A percentile compares a stretch with the other conserved stretches of the same genome.
Conservation (phyloP, 2,888 invertebrate genomes). For the Eupithecia subfuscata region DNA sequence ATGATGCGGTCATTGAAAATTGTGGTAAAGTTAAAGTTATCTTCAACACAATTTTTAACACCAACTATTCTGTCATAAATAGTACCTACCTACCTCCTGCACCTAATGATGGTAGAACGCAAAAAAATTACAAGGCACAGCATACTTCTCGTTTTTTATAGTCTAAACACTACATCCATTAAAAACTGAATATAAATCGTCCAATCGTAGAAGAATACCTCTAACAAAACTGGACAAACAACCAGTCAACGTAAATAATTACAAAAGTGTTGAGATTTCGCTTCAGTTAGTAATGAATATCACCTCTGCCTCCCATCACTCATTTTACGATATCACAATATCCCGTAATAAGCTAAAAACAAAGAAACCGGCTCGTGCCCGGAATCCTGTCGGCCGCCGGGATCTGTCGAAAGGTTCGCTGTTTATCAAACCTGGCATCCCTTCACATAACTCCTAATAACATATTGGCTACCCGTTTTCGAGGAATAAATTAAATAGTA, state of each 20-base stretch:
- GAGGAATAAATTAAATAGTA: constrained; percentile 34
- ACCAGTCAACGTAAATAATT: background rate
- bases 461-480: constrained; percentile 28
- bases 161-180: background rate
- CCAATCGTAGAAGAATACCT: background rate
- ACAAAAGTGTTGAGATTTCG: background rate
- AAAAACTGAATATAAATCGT: background rate
- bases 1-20: too few species aligned
- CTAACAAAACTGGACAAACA: background rate
- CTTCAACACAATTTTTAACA: too few species aligned
- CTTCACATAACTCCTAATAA: constrained; percentile 32
- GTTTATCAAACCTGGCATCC: constrained; percentile 47
- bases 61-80: too few species aligned
- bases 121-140: too few species aligned
- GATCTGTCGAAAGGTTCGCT: constrained; percentile 56
- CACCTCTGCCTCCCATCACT: constrained; percentile 15
- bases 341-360: constrained; percentile 81
- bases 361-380: constrained; percentile 77
- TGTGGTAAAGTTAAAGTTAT: background rate
- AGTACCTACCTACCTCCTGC: too few species aligned
- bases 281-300: background rate
- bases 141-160: background rate
- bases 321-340: constrained; percentile 72
- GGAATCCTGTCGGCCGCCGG: constrained; percentile 58
- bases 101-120: too few species aligned